These are phyloP conservation scores for Falco rusticolus DNA, from an alignment of 2,797 vertebrate species.

Conservation along the genomic window DNA sequence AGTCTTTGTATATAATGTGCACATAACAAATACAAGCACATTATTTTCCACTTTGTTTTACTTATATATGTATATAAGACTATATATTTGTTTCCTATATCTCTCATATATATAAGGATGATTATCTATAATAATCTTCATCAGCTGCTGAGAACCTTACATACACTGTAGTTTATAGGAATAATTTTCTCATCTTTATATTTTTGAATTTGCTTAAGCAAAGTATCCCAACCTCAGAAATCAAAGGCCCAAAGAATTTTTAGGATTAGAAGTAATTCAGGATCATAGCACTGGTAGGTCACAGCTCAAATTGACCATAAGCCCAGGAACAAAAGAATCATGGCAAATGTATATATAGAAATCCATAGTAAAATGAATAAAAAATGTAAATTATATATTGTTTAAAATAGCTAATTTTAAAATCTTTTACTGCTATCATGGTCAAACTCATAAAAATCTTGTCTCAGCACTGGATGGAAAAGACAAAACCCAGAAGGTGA, in stretches of 20 bases:
- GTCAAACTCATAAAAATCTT: not conserved
- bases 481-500: not conserved
- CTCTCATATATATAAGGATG: not conserved
- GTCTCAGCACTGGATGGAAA: not conserved
- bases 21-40: not conserved
- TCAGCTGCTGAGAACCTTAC: not conserved
- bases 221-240: not conserved
- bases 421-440: not conserved
- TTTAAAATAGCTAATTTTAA: not conserved
- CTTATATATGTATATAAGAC: not conserved
- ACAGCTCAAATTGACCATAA: not conserved
- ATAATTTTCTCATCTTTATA: not conserved
- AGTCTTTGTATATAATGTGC: not conserved
- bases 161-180: not conserved
- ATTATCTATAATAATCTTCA: not conserved
- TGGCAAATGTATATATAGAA: not conserved
- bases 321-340: not conserved
- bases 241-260: not conserved
- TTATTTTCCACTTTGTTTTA: not conserved
- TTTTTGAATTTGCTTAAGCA: not conserved
- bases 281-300: not conserved
- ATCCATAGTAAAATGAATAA: not conserved
- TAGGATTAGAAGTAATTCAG: not conserved
- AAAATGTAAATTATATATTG: not conserved
- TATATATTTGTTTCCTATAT: not conserved